Evolutionary conservation across 2,888 invertebrate genomes (phyloP), one percentile per base, ranked within the genome.

Genomic region (Caenorhabditis uteleia): DNA sequence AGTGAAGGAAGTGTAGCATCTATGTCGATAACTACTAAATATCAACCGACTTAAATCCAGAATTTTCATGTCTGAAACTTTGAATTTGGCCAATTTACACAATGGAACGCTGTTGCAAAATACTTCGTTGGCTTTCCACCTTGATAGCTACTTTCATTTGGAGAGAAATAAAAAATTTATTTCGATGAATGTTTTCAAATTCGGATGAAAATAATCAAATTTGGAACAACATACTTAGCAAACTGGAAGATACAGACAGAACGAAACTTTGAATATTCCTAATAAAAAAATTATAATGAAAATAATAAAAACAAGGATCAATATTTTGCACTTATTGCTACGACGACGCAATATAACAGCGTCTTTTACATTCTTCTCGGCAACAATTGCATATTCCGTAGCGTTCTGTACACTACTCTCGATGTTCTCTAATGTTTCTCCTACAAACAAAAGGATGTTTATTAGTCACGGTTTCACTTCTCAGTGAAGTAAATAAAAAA

Each of bases 351-450:
- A 27, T 21, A 16, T 27, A 10, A 43, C 18, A 4, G 42, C 42
- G 16, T n/a, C 4, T 27, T 43, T 43, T 27, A 43, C 42, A 25
- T 43, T 43, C 6, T 16, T 4, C n/a, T 14, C 27, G 2, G 42
- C 42, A n/a, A 16, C 27, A 16, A 16, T 14, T 12, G 27, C 27
- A 12, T 25, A 27, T 7, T 43, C 25, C 27, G 26, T 27, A 16
- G 42, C 42, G 27, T 23, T 43, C 27, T 27, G 6, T 16, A 43
- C 42, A 16, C 42, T 43, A 14, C 26, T 25, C 27, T 43, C 42
- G 16, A 43, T 43, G 26, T 27, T 26, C n/a, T 43, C 25, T 2
- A 26, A 26, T 43, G 48, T 56, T 27, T 31, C 25, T 4, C 56
- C 56, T 56, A 23, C 8, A 44, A 50, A 38, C 6, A 8, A 8